Conservation (phyloP, 2,888 invertebrate species). For the Craniophora ligustri region DNA sequence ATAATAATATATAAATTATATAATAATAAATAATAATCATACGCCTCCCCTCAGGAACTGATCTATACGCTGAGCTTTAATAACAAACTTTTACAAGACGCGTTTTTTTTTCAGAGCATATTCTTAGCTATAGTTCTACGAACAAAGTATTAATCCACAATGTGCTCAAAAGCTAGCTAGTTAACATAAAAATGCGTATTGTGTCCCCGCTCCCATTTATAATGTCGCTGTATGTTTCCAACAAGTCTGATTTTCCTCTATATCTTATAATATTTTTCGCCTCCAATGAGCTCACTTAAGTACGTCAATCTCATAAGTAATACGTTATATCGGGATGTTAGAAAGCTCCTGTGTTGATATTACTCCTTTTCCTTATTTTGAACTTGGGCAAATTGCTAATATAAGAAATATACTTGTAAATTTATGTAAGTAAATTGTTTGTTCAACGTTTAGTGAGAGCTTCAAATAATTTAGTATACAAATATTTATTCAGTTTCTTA, state of each 20-base stretch:
- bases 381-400: constrained; percentile 24
- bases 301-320: constrained; percentile 46
- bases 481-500: too few species aligned
- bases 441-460: constrained; percentile 6
- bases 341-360: constrained; percentile 33
- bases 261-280: constrained; percentile 38
- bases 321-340: constrained; percentile 29
- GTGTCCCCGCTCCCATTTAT: constrained; percentile 3
- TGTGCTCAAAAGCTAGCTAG: too few species aligned
- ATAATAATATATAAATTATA: too few species aligned
- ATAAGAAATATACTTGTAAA: constrained; percentile 19
- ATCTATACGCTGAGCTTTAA: too few species aligned
- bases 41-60: too few species aligned
- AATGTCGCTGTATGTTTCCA: constrained; percentile 29
- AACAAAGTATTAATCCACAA: too few species aligned
- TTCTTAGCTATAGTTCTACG: too few species aligned
- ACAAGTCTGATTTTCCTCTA: constrained; percentile 21
- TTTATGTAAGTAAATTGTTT: constrained; percentile 23
- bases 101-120: too few species aligned
- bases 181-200: too few species aligned
- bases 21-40: too few species aligned
- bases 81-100: too few species aligned
- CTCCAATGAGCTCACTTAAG: constrained; percentile 31
- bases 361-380: constrained; percentile 40
- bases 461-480: too few species aligned